Evolutionary conservation across 2,888 invertebrate species (phyloP), one percentile per base, ranked within the genome.

Genomic region (Mechanitis messenoides): DNA sequence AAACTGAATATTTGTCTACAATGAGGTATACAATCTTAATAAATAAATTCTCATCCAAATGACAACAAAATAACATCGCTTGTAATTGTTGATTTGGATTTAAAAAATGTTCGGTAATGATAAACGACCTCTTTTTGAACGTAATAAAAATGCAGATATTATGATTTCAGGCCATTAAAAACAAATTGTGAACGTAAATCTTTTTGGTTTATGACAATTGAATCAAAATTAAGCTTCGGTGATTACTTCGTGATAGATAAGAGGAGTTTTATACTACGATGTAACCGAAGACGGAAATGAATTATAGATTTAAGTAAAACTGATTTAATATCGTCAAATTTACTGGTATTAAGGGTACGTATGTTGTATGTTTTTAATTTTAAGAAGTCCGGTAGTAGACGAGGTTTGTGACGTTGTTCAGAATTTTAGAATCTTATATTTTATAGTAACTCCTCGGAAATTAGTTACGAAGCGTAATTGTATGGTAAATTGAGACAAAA

Each of bases 131-230:
- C 59, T 61, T 58, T 45, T 35, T 55, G 58, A 54, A 55, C 28
- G 46, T 69, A 2, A 78, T 62, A 55, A 46, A 47, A 58, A 61
- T 62, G 59, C 55, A 64, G 46, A 45, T 60, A 60, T 38, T 47
- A 56, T 50, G 31, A 31, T 62, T 60, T 60, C 31, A 35, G 56
- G 55, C 60, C 56, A 60, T 65, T 61, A 65, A 59, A 59, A 66
- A 46, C 47, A 61, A 66, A 57, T 60, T 62, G 50, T 53, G 53
- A 58, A 61, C 61, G 56, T 61, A 55, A 62, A 60, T 58, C 59
- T 31, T 35, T 63, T 60, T 61, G 59, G 38, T 66, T 66, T 63
- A 62, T 60, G 63, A 58, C 63, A 64, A 64, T 64, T 64, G 61
- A 63, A 60, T 64, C 54, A 50, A 47, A 56, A 58, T 61, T 61